Conservation (phyloP, 2,113 vertebrate species). For the Gila orcuttii region DNA sequence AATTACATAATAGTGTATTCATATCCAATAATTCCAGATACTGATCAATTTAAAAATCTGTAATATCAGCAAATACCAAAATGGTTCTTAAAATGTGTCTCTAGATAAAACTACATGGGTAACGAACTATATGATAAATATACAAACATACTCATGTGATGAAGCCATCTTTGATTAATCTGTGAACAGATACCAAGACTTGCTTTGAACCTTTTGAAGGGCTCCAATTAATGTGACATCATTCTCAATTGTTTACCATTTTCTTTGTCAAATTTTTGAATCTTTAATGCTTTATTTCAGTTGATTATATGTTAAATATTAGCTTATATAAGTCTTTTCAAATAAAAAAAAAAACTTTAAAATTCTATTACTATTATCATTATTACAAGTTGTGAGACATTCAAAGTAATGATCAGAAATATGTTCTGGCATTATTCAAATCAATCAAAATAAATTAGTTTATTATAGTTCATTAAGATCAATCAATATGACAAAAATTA, state of each 20-base stretch:
- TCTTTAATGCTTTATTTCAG: neutral
- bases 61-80: too few species aligned
- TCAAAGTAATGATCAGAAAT: neutral
- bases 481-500: neutral
- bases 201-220: too few species aligned
- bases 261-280: neutral
- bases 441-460: neutral
- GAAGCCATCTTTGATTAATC: too few species aligned
- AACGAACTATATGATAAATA: too few species aligned
- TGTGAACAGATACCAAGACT: too few species aligned
- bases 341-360: neutral
- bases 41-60: too few species aligned
- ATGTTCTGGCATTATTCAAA: neutral
- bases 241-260: neutral
- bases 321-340: neutral
- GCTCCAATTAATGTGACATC: too few species aligned
- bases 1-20: too few species aligned
- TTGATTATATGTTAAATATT: neutral
- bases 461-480: neutral
- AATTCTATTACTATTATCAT: neutral
- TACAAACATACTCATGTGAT: too few species aligned
- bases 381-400: neutral
- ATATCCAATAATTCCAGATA: too few species aligned
- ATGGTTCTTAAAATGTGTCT: too few species aligned
- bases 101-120: too few species aligned